These are phyloP conservation scores for Ceyx melanurus DNA, from an alignment of 2,113 vertebrate species.

Conservation along the genomic window DNA sequence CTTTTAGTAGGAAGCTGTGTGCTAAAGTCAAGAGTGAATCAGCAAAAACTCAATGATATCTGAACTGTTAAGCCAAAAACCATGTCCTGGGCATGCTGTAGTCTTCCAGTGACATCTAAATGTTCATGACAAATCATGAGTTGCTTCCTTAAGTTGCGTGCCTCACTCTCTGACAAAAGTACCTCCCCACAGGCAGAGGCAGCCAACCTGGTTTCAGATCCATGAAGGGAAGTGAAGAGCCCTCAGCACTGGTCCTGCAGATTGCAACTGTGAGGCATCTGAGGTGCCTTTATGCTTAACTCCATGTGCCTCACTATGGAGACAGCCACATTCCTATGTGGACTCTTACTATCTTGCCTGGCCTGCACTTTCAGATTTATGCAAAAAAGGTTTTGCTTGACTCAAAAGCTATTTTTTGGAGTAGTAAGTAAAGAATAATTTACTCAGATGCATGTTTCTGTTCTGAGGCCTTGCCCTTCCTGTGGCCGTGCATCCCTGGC, in stretches of 20 bases:
- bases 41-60: neutral
- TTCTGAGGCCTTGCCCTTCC: neutral
- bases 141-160: neutral
- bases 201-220: neutral
- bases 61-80: neutral
- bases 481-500: neutral
- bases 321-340: neutral
- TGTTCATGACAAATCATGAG: neutral
- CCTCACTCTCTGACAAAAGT: neutral
- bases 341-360: neutral
- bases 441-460: neutral
- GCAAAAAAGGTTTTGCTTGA: neutral
- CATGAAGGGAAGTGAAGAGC: neutral
- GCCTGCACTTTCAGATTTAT: fast-evolving
- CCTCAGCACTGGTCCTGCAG: neutral
- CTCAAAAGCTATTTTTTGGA: neutral
- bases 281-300: neutral
- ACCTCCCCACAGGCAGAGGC: neutral
- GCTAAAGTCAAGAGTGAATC: neutral
- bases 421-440: neutral
- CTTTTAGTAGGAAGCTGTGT: neutral
- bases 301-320: neutral
- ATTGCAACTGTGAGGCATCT: neutral
- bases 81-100: neutral
- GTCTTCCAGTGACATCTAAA: neutral